These are phyloP conservation scores for Mus minutoides DNA, from an alignment of 2,797 vertebrate species.

Conservation along the genomic window DNA sequence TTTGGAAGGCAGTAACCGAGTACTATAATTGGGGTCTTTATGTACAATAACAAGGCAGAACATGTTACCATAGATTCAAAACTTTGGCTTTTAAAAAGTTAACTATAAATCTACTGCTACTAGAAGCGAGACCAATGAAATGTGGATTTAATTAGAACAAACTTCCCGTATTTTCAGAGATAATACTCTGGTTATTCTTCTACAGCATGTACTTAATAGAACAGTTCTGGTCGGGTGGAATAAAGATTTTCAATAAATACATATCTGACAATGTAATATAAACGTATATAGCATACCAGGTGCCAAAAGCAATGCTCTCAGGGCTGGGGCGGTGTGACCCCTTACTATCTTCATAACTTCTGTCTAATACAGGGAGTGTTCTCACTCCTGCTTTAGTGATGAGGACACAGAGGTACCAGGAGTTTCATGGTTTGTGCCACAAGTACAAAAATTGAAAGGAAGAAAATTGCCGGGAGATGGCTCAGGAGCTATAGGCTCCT, in stretches of 20 bases:
- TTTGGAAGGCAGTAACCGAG: conserved; percentile 76
- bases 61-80: conserved; percentile 72
- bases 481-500: not conserved
- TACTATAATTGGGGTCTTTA: conserved; percentile 80
- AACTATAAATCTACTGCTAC: conserved; percentile 63
- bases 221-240: conserved; percentile 78
- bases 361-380: not conserved
- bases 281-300: conserved; percentile 20
- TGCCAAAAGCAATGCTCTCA: conserved; percentile 14
- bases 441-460: not conserved
- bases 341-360: conserved; percentile 59
- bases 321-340: conserved; percentile 36
- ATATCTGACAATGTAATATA: conserved; percentile 76
- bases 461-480: not conserved
- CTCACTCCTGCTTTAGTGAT: conserved; percentile 63
- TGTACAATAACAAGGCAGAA: conserved; percentile 77
- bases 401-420: not conserved
- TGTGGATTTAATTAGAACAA: conserved; percentile 76
- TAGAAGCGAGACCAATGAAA: conserved; percentile 63
- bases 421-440: conserved; percentile 9
- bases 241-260: conserved; percentile 80
- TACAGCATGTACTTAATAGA: conserved; percentile 73
- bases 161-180: conserved; percentile 68
- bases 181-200: conserved; percentile 68
- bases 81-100: conserved; percentile 73